Evolutionary conservation across 2,888 invertebrate species (phyloP), one percentile per base, ranked within the genome.

Genomic region (Andrena bucephala): DNA sequence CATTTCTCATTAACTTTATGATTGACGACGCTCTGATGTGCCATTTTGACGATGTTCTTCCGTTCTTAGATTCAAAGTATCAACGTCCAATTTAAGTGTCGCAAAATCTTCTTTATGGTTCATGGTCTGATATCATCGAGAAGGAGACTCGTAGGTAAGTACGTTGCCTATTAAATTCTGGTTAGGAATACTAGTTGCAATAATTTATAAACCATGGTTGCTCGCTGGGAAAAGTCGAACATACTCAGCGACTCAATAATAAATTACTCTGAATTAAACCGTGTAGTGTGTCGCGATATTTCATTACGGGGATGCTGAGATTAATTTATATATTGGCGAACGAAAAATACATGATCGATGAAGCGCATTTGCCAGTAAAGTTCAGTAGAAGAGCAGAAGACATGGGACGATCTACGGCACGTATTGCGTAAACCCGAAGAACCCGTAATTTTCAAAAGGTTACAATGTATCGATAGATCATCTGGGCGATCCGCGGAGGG

Each of bases 401-500:
- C 42, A 42, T 42, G 42, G 42, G 0, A 24, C 2, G n/a, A 20
- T 1, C 24, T 16, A 8, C 6, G 65, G 27, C 5, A n/a, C 16
- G 68, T 16, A 27, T 71, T 65, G 67, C 63, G 71, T 42, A 63
- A 70, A 63, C 16, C 10, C 5, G 8, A 4, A 7, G 16, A 36
- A 31, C 27, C 20, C 60, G 68, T 68, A 63, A 75, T 75, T 78
- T 50, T n/a, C 7, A 6, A 27, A 59, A 71, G 74, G 59, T 50
- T 71, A 71, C 1, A 77, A 69, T 36, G 63, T 52, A 29, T 70
- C 71, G 77, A 77, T 71, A 33, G 79, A 74, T 75, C 67, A 68
- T 59, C 31, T 7, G 20, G 1, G 24, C 7, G 33, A 36, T 24
- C 29, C 50, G 24, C 29, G 2, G 50, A 52, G 29, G 29, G 27